Conservation (phyloP, 30 jellyfish, hydroid and myxozoan genomes). For the Cassiopea xamachana region DNA sequence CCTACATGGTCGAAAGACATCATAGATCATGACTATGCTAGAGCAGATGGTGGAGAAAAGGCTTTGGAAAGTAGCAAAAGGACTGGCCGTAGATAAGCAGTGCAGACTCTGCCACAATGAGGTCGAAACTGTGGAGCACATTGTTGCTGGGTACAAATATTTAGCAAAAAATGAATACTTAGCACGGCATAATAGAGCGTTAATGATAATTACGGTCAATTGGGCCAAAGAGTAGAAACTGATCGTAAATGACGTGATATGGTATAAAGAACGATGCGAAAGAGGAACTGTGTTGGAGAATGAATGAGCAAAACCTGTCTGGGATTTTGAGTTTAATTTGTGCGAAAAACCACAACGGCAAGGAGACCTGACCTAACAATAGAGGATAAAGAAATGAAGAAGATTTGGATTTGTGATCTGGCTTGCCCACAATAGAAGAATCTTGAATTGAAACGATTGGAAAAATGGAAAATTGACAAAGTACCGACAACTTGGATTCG, state of each 20-base stretch:
- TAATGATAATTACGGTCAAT: not conserved
- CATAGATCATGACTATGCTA: not conserved
- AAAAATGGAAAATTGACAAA: not conserved
- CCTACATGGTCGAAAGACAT: not conserved
- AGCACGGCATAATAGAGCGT: not conserved
- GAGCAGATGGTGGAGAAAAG: not conserved
- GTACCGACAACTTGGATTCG: not conserved
- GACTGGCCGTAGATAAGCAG: not conserved
- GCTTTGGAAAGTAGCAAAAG: not conserved
- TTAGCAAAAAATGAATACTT: not conserved
- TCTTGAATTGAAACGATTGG: not conserved
- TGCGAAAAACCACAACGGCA: not conserved
- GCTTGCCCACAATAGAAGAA: not conserved
- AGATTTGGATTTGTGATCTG: not conserved
- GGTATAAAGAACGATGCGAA: not conserved
- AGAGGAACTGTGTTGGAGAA: not conserved
- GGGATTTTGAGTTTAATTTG: not conserved
- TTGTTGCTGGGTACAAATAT: not conserved
- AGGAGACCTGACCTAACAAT: slow-evolving; percentile 1
- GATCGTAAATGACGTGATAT: not conserved
- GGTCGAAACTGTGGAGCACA: not conserved
- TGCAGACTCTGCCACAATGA: not conserved
- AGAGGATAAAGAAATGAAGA: not conserved
- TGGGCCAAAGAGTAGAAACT: not conserved
- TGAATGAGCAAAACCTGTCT: not conserved